Conservation (phyloP, 2,888 invertebrate species). For the Eristalis pertinax region DNA sequence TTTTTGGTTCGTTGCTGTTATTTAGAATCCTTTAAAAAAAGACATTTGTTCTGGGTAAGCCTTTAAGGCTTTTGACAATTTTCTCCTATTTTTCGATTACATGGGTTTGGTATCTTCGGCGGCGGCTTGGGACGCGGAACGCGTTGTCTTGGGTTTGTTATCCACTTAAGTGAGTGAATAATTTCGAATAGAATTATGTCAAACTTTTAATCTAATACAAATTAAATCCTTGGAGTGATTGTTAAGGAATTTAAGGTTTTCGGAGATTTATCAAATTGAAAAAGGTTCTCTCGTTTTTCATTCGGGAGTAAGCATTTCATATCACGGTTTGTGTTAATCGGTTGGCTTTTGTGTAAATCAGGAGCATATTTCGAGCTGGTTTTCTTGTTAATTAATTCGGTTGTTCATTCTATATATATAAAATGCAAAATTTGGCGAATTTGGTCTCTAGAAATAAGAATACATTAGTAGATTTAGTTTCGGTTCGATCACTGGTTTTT, state of each 20-base stretch:
- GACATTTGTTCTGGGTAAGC: slow-evolving; percentile 48
- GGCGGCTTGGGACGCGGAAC: background rate
- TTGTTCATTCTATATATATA: too few relatives aligned
- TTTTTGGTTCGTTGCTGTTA: slow-evolving; percentile 17
- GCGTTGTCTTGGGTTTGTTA: slow-evolving; percentile 54
- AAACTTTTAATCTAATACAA: slow-evolving; percentile 58
- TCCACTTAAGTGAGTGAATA: slow-evolving; percentile 69
- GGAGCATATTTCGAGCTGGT: too few relatives aligned
- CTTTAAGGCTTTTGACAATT: slow-evolving; percentile 48
- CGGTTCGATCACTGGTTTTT: too few relatives aligned
- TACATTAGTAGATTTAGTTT: too few relatives aligned
- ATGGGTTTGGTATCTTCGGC: background rate
- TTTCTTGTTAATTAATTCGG: too few relatives aligned
- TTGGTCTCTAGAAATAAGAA: too few relatives aligned
- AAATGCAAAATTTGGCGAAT: too few relatives aligned
- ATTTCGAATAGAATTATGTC: slow-evolving; percentile 57
- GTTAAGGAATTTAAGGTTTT: background rate
- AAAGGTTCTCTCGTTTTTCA: background rate
- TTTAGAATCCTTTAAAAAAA: slow-evolving; percentile 20
- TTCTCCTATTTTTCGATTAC: slow-evolving; percentile 21
- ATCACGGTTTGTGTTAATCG: too few relatives aligned
- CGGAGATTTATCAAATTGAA: background rate
- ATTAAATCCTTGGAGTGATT: slow-evolving; percentile 22
- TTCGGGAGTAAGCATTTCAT: too few relatives aligned
- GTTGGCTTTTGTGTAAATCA: too few relatives aligned